Conservation (phyloP, 2,113 vertebrate genomes). For the Calidris pygmaea region DNA sequence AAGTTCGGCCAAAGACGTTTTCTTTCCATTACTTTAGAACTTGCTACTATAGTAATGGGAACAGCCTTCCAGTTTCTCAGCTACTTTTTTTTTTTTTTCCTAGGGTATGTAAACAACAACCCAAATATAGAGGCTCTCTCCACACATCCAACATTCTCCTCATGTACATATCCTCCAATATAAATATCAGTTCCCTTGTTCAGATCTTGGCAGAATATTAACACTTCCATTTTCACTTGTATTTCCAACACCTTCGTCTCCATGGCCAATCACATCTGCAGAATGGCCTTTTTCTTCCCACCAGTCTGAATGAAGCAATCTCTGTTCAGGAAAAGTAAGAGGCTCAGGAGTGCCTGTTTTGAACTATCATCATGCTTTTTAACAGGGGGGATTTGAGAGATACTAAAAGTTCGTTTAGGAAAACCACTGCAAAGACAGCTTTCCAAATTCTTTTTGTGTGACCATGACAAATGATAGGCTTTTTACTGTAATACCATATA, state of each 20-base stretch:
- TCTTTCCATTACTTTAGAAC: slow-evolving; percentile 29
- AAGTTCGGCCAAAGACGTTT: slow-evolving; percentile 45
- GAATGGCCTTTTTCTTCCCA: background rate
- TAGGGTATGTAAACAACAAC: background rate
- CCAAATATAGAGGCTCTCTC: background rate
- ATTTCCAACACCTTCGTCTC: background rate
- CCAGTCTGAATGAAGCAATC: background rate
- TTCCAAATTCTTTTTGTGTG: background rate
- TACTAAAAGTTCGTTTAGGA: background rate
- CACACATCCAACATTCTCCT: background rate
- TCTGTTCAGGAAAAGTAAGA: background rate
- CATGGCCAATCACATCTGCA: background rate
- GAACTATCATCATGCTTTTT: background rate
- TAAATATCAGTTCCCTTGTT: background rate
- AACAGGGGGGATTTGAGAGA: background rate
- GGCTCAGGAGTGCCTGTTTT: background rate
- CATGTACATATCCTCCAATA: background rate
- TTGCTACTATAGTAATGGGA: background rate
- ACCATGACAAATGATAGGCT: background rate
- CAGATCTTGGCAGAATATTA: background rate
- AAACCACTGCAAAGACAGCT: background rate
- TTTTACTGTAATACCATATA: background rate
- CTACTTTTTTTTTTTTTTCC: background rate
- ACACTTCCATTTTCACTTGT: background rate
- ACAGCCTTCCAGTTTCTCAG: background rate